These are phyloP conservation scores for Dallia pectoralis DNA, from an alignment of 2,797 vertebrate species.

Conservation along the genomic window DNA sequence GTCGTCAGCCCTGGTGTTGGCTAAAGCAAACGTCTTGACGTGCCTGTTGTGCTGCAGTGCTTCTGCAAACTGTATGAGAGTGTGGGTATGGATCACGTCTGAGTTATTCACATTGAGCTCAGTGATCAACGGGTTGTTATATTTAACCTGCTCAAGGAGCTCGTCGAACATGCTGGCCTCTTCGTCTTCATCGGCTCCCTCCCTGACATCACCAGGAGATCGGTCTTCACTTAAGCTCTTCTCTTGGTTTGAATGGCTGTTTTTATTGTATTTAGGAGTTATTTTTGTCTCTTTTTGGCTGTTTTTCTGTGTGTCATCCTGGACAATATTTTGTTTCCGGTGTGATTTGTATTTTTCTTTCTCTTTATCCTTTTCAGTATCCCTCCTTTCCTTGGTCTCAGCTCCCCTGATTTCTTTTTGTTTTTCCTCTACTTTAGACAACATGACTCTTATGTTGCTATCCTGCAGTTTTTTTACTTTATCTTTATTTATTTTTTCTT, in stretches of 20 bases:
- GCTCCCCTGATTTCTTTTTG: not conserved
- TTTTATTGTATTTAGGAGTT: constrained; percentile 2
- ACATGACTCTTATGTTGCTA: constrained; percentile 30
- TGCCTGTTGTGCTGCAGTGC: constrained; percentile 79
- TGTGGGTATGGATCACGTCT: constrained; percentile 80
- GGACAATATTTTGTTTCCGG: constrained; percentile 8
- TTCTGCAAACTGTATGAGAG: constrained; percentile 80
- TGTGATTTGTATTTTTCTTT: constrained; percentile 11
- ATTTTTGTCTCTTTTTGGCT: constrained; percentile 15
- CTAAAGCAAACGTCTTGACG: constrained; percentile 76
- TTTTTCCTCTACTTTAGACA: constrained; percentile 33
- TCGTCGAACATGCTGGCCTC: constrained; percentile 83
- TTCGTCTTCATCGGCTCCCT: constrained; percentile 27
- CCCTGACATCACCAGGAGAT: constrained; percentile 27
- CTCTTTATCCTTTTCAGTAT: constrained; percentile 21
- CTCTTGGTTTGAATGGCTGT: constrained; percentile 10
- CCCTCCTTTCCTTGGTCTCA: constrained; percentile 15
- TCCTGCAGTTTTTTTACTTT: constrained; percentile 22
- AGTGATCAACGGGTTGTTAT: constrained; percentile 72
- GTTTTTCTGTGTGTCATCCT: constrained; percentile 9
- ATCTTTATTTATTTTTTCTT: constrained; percentile 20
- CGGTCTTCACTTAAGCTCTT: constrained; percentile 26
- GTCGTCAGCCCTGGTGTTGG: constrained; percentile 82
- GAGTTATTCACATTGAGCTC: constrained; percentile 88
- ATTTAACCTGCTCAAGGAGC: constrained; percentile 79